Conservation (phyloP, 2,113 vertebrate species). For the Trogon melanurus region DNA sequence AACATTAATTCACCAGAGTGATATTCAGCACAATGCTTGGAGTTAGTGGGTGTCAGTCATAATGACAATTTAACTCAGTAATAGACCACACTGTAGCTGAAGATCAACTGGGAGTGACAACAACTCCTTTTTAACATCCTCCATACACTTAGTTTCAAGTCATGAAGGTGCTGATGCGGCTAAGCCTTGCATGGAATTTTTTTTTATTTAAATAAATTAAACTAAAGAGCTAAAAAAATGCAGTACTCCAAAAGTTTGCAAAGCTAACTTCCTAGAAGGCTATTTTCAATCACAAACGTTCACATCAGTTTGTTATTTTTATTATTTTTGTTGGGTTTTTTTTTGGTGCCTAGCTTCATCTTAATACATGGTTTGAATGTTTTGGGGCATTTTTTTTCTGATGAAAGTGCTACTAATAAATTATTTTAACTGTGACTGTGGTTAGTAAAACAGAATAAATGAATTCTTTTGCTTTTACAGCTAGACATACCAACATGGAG, state of each 20-base stretch:
- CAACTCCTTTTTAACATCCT: not conserved
- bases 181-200: not conserved
- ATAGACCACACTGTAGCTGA: not conserved
- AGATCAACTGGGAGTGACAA: not conserved
- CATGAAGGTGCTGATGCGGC: not conserved
- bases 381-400: not conserved
- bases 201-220: not conserved
- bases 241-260: not conserved
- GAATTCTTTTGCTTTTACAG: not conserved
- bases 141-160: not conserved
- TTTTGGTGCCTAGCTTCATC: not conserved
- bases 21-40: not conserved
- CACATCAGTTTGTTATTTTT: not conserved
- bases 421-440: not conserved
- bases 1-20: not conserved
- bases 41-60: not conserved
- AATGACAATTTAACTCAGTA: not conserved
- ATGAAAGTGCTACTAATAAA: not conserved
- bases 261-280: not conserved
- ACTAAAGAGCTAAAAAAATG: not conserved
- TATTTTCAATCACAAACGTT: not conserved
- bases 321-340: too few relatives aligned
- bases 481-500: not conserved
- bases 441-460: not conserved
- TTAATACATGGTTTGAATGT: not conserved